Evolutionary conservation across 2,888 invertebrate genomes (phyloP), one percentile per base, ranked within the genome.

Genomic region (Nezara viridula): DNA sequence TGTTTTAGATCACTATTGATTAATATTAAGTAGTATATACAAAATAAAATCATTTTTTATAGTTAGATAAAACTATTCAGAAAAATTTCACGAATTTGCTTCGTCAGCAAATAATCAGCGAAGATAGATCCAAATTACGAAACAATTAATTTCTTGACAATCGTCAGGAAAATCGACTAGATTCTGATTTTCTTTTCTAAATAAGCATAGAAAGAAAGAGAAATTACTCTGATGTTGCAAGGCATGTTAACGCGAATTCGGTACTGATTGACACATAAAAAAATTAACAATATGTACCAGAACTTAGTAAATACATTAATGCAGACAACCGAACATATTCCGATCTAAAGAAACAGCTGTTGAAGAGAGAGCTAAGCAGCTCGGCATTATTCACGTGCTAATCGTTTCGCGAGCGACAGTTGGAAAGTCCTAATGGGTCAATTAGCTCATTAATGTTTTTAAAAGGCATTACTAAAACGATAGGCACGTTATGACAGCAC

Each of bases 391-490:
- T 73, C 66, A 37, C 21, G 66, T 37, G 27, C 32, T 37, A 37
- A 73, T 73, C 37, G 7, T 21, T 73, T 73, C 7, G 66, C 37
- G 66, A 73, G 66, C 32, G 66, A 37, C 32, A 73, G 66, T 73
- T 73, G 37, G 37, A 37, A 73, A 73, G 66, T 73, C 19, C 19
- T 73, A 73, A 73, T 73, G 32, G 32, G 32, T 37, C 66, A 73
- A 73, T 73, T 73, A 73, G 32, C 37, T 37, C 32, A 73, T 73
- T 73, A 73, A 73, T 73, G 37, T 73, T 73, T 55, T 32, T 73
- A 37, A 73, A 73, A 73, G 66, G 19, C 66, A 73, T 73, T 73
- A 73, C 32, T 5, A 37, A 73, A 19, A 19, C 66, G 66, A 73
- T 73, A 73, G 66, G 32, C 32, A 73, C 37, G 37, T 37, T 73